Evolutionary conservation across 2,888 invertebrate species (phyloP), one percentile per base, ranked within the genome.

Genomic region (Cryptus viduatorius): DNA sequence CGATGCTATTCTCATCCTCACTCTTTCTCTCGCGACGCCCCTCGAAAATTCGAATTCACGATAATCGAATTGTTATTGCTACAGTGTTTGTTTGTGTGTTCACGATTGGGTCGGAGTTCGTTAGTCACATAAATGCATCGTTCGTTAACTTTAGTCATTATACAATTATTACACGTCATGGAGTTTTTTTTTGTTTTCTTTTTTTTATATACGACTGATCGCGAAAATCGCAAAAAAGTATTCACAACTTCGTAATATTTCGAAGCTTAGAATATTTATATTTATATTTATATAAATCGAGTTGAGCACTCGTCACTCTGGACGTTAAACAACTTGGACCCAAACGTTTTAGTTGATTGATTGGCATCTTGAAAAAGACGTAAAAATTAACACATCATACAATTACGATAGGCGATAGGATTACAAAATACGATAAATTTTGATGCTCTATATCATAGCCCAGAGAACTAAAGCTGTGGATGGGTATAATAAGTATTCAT

Each of bases 401-500:
- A 61, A 29, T 46, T 59, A 71, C 44, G 56, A 80, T 56, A 80
- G 44, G 76, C 31, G 50, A 80, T 50, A 50, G 61, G 16, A 88
- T 89, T 89, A 88, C 87, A 87, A 31, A 87, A 84, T 85, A 87
- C 65, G 75, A 83, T 72, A 78, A 79, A 42, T 53, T 64, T 87
- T 77, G 82, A 85, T 81, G 81, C 42, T 87, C 31, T 61, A 61
- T 31, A 3, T 65, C 71, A 85, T 83, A 84, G 79, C 88, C 90
- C 91, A 91, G 90, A 91, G 80, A 91, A 90, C 87, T 79, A 86
- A 90, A 89, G 88, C 91, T 81, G 87, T 90, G 91, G 91, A 91
- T 88, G 89, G 91, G 89, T 83, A 68, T 84, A 59, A 50, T 31
- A 37, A 59, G 8, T 53, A 53, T 79, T 37, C 44, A 24, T 65